Base-by-base conservation (phyloP, 2,113 vertebrate genomes). In the Misgurnus mizolepis region DNA sequence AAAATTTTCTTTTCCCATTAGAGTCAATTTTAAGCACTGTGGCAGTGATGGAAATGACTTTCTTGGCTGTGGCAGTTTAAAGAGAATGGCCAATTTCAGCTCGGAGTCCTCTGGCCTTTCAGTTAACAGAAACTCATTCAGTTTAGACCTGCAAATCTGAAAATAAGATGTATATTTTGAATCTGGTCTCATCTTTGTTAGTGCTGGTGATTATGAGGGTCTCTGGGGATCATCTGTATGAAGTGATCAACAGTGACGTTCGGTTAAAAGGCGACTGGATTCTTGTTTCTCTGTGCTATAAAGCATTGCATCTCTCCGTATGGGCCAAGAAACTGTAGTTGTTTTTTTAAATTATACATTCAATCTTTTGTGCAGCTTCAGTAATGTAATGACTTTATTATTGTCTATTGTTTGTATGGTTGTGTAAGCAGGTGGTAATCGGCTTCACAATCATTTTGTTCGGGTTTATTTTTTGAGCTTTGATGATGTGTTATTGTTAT, bases 81-180 rank as follows among this genome's bases (percentile, higher is more conserved):
- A 73, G 34, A 72, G 43, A 80, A 74, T 74, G 70, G 67, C 61
- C 79, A 58, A 80, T 74, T 67, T 58, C 40, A 67, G 47, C n/a
- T 39, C 11, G 3, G 41, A 47, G 58, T 45, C 69, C 56, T 80
- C 67, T 22, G 67, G 58, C 47, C 67, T 49, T 53, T 49, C 39
- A 67, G 70, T 18, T 15, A 17, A 7, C 50, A 66, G 62, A 66
- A 60, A 67, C 65, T 58, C 56, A 3, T 58, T 66, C 50, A 75
- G 56, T 64, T 74, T 80, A 56, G 50, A 40, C 6, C 45, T 18
- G 12, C 55, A 53, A 45, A 56, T 40, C 76, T 45, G 43, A 65
- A 41, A 53, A 67, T 66, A 65, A 67, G 41, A 67, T 50, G 34
- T 43, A 49, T 39, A 41, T n/a, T 80, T 66, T 47, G 22, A 76